phyloP scores from a whole-genome alignment of 2,797 vertebrate genomes.

The Tenualosa thibaudeaui region DNA sequence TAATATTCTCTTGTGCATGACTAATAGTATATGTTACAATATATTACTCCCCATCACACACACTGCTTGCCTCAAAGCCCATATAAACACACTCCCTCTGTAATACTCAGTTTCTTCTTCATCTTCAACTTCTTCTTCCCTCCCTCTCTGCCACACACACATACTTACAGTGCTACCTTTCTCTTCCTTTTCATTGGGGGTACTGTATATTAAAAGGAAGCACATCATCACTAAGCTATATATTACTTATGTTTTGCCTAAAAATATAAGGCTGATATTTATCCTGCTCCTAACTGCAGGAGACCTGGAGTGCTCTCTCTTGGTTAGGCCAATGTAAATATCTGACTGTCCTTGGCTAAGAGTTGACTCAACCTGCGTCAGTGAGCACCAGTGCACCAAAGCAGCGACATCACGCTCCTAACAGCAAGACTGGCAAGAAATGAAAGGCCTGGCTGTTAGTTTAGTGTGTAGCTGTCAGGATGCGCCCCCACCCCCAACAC shows the following conservation, averaged over 20 bases:
- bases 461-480: neutral
- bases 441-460: neutral
- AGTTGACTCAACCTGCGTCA: neutral
- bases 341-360: too few relatives aligned
- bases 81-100: neutral
- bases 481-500: neutral
- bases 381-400: neutral
- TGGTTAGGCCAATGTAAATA: neutral
- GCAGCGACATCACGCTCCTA: neutral
- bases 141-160: too few relatives aligned
- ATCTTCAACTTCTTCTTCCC: neutral
- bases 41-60: neutral
- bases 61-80: neutral
- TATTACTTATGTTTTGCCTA: neutral
- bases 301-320: neutral
- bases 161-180: neutral
- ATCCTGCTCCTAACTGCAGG: neutral
- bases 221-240: neutral
- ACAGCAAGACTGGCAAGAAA: neutral
- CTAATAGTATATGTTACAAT: neutral
- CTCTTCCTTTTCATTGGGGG: neutral
- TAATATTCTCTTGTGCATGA: constrained; percentile 4
- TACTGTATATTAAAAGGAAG: neutral
- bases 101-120: neutral
- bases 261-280: neutral